These are phyloP conservation scores for Drosophila yakuba DNA, from an alignment of 1,140 invertebrate species.

Conservation along the genomic window DNA sequence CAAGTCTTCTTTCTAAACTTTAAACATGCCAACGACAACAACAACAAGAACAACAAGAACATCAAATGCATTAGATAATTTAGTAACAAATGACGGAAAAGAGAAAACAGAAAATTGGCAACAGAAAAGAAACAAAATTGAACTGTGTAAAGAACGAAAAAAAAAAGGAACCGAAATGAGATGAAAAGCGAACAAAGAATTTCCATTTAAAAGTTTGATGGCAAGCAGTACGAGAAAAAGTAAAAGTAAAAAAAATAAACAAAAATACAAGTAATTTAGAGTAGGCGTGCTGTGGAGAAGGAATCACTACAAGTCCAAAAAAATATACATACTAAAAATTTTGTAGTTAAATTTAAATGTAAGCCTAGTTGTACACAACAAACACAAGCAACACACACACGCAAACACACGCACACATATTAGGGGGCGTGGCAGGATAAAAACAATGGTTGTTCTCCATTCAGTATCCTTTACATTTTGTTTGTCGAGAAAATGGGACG, in stretches of 20 bases:
- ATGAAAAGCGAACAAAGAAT: constrained; percentile 40
- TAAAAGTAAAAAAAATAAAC: background rate
- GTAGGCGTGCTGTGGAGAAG: constrained; percentile 23
- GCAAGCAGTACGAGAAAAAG: constrained; percentile 31
- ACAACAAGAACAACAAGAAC: constrained; percentile 58
- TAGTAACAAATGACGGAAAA: constrained; percentile 44
- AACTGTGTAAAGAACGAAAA: constrained; percentile 47
- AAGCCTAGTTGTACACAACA: constrained; percentile 61
- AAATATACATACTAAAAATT: constrained; percentile 72
- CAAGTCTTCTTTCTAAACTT: constrained; percentile 74
- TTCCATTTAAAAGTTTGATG: constrained; percentile 68
- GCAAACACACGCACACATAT: constrained; percentile 22
- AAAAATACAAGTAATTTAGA: constrained; percentile 27
- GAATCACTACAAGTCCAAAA: constrained; percentile 74
- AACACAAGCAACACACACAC: constrained; percentile 27
- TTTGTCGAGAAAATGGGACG: constrained; percentile 13
- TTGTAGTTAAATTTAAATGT: constrained; percentile 77
- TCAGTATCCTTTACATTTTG: constrained; percentile 1
- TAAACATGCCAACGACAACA: constrained; percentile 69
- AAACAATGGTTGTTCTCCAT: constrained; percentile 41
- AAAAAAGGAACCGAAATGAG: constrained; percentile 16
- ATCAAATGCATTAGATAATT: constrained; percentile 74
- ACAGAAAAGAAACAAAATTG: constrained; percentile 37
- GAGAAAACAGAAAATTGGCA: constrained; percentile 21
- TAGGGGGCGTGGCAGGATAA: constrained; percentile 49